Evolutionary conservation across 2,113 vertebrate species (phyloP).

Genomic region (Leptosomus discolor): DNA sequence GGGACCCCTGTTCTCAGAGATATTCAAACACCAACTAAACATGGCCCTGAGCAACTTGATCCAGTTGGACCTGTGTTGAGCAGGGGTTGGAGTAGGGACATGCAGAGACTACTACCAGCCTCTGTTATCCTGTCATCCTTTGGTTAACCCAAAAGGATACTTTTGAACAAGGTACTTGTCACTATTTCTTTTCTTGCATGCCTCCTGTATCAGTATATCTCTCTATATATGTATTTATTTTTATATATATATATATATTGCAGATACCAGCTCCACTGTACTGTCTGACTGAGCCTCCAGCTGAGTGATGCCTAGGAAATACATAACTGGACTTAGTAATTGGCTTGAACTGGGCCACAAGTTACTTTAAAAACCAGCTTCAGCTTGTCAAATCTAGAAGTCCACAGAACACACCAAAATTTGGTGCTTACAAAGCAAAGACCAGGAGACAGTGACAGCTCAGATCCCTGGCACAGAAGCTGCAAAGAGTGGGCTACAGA

Average conservation of each 20-base stretch:
- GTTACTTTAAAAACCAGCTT: not conserved
- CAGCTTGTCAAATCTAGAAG: not conserved
- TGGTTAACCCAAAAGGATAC: not conserved
- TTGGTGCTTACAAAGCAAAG: not conserved
- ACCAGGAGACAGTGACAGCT: not conserved
- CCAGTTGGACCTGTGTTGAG: not conserved
- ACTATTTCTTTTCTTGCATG: not conserved
- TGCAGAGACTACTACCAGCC: not conserved
- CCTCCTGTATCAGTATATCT: not conserved
- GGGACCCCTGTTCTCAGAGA: not conserved
- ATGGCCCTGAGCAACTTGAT: not conserved
- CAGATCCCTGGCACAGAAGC: not conserved
- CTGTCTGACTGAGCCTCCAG: not conserved
- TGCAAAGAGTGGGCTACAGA: not conserved
- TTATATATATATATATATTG: too few relatives aligned
- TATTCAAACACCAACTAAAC: not conserved
- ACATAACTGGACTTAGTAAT: not conserved
- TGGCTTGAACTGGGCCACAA: not conserved
- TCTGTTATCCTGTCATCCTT: not conserved
- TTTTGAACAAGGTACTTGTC: not conserved
- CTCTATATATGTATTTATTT: too few relatives aligned
- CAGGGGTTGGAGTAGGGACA: not conserved
- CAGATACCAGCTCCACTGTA: not conserved
- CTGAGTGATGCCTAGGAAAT: not conserved
- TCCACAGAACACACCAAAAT: not conserved